Percentiles rank a stretch among this genome's conserved stretches.
Conservation (phyloP, 2,888 invertebrate species). For the Nomada lathburiana region DNA sequence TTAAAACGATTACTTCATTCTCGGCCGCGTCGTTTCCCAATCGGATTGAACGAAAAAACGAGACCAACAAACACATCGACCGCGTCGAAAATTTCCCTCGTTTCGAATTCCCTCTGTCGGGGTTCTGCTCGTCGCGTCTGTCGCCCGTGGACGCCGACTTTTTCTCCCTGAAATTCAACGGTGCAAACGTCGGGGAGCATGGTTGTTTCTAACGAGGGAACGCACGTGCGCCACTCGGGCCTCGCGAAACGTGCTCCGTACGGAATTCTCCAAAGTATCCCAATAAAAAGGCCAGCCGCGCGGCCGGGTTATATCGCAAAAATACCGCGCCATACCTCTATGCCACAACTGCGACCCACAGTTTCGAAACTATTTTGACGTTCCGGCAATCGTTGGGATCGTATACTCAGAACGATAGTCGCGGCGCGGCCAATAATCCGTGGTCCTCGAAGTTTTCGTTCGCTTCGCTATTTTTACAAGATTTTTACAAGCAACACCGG, state of each 20-base stretch:
- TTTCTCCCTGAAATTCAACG: constrained; percentile 49
- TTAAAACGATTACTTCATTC: not conserved
- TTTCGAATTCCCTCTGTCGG: not conserved
- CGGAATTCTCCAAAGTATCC: constrained; percentile 53
- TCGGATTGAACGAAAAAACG: not conserved
- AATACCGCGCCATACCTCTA: constrained; percentile 46
- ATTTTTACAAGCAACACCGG: constrained; percentile 56
- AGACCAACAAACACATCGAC: not conserved
- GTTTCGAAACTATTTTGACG: constrained; percentile 51
- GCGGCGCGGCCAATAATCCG: constrained; percentile 49
- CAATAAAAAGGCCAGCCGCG: constrained; percentile 54
- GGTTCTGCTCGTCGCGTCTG: not conserved
- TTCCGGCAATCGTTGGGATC: constrained; percentile 4
- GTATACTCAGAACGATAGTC: constrained; percentile 37
- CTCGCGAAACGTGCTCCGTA: constrained; percentile 24
- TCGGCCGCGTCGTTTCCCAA: not conserved
- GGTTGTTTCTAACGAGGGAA: constrained; percentile 56
- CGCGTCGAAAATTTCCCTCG: not conserved
- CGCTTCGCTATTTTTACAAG: constrained; percentile 11
- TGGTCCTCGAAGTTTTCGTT: constrained; percentile 44
- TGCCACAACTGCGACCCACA: constrained; percentile 23
- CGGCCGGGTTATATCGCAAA: constrained; percentile 43
- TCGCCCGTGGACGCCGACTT: not conserved
- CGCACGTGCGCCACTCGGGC: constrained; percentile 32
- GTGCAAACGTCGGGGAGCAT: constrained; percentile 1